Evolutionary conservation across 2,797 vertebrate genomes (phyloP), one percentile per base, ranked within the genome.

Genomic region (Hyperoplus lanceolatus): DNA sequence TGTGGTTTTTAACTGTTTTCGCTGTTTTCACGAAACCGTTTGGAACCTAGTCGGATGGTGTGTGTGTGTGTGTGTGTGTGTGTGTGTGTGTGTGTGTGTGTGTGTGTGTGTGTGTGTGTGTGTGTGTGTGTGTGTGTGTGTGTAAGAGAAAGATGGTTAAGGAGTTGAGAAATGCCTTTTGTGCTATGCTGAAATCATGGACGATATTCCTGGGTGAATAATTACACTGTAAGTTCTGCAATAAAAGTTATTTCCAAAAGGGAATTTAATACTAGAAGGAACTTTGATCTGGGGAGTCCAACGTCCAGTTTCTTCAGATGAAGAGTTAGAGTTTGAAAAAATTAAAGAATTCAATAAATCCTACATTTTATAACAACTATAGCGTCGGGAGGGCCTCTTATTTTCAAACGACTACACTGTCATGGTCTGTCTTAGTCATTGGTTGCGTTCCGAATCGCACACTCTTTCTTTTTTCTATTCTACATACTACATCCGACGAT

Each of bases 161-260:
- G 5, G 16, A 54, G 70, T 81, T 63, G 49, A 61, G 77, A 82
- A 79, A 86, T 18, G 5, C 14, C 61, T 77, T 7, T 16, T 3
- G 29, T 29, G 29, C 56, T 53, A 15, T 64, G 58, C 10, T 53
- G 54, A 77, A 77, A 80, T 14, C 1, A 48, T 14, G 53, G 71
- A 36, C 55, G 18, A 12, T 46, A 39, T 67, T 58, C 57, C 67
- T 9, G 60, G 11, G 0, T 18, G 60, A 39, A 63, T 58, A 64
- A 63, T 64, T n/a, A 61, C 45, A 39, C 36, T 1, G 70, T 6
- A 59, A 63, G 38, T 70, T 73, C 46, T 1, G 58, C 70, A 80
- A 57, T 41, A 38, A 50, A 70, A 43, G 66, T 66, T 14, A 13
- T 57, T 74, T 65, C 51, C 41, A n/a, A 69, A 60, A 21, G 10